Percentiles rank a stretch among this genome's conserved stretches.
These are phyloP conservation scores for Clanis bilineata DNA, from an alignment of 2,888 invertebrate genomes.

Conservation along the genomic window DNA sequence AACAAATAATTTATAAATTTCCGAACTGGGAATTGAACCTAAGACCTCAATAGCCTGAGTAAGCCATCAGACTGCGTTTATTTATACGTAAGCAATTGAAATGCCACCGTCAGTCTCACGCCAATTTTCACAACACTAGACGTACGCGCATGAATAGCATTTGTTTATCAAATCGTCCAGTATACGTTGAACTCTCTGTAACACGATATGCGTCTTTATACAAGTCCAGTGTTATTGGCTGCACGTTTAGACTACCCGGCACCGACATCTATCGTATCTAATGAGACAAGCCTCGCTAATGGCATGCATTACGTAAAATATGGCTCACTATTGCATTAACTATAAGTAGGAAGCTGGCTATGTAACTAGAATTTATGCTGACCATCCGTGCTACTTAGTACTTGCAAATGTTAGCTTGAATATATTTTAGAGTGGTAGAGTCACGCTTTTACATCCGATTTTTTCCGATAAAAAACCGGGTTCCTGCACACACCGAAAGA, in stretches of 20 bases:
- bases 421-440: too few species aligned
- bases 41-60: neutral
- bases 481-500: too few species aligned
- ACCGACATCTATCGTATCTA: conserved; percentile 3
- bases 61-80: neutral
- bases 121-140: conserved; percentile 6
- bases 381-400: neutral
- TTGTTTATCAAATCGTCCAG: conserved; percentile 17
- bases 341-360: conserved; percentile 5
- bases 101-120: neutral
- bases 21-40: too few species aligned
- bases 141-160: conserved; percentile 12
- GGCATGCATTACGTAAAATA: conserved; percentile 8
- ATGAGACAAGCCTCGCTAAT: conserved; percentile 8
- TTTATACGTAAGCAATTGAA: neutral
- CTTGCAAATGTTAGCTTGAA: neutral
- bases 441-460: too few species aligned
- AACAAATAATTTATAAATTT: too few species aligned
- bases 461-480: too few species aligned
- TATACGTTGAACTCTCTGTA: conserved; percentile 6
- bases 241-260: conserved; percentile 8
- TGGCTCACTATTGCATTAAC: conserved; percentile 4
- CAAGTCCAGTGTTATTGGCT: neutral
- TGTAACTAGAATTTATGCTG: neutral
- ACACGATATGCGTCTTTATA: neutral